These are phyloP conservation scores for Spilogale gracilis DNA, from an alignment of 2,113 vertebrate species.

Conservation along the genomic window DNA sequence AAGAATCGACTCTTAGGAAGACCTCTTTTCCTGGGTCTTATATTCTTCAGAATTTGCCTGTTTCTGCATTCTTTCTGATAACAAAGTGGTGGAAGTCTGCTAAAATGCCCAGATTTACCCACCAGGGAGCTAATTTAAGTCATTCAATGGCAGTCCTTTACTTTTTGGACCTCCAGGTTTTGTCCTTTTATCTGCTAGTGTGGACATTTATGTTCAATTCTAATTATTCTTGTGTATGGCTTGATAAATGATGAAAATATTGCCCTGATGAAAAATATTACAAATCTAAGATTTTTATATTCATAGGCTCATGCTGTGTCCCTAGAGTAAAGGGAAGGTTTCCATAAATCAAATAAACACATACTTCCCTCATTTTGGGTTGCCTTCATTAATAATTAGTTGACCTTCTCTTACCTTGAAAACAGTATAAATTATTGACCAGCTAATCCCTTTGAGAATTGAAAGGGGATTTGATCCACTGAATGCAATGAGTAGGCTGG, in stretches of 20 bases:
- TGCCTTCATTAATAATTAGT: slow-evolving; percentile 71
- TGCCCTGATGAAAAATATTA: slow-evolving; percentile 40
- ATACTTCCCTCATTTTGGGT: slow-evolving; percentile 28
- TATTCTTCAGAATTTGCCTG: slow-evolving; percentile 45
- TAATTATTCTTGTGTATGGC: slow-evolving; percentile 45
- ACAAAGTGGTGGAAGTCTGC: slow-evolving; percentile 56
- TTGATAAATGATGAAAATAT: slow-evolving; percentile 69
- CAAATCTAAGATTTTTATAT: slow-evolving; percentile 65
- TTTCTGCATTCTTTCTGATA: slow-evolving; percentile 57
- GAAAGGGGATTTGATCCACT: background rate
- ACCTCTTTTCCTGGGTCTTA: slow-evolving; percentile 34
- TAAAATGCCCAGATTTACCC: slow-evolving; percentile 41
- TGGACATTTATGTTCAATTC: slow-evolving; percentile 67
- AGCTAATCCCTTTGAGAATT: slow-evolving; percentile 24
- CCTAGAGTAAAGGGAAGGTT: slow-evolving; percentile 25
- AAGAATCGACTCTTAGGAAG: slow-evolving; percentile 34
- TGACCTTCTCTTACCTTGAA: slow-evolving; percentile 43
- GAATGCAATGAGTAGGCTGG: background rate
- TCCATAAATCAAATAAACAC: slow-evolving; percentile 54
- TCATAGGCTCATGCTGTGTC: slow-evolving; percentile 1
- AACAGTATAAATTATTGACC: slow-evolving; percentile 56
- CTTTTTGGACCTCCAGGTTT: slow-evolving; percentile 39
- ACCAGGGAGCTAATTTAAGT: slow-evolving; percentile 68
- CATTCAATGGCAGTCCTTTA: slow-evolving; percentile 1
- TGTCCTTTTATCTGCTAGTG: slow-evolving; percentile 53